Evolutionary conservation across 2,888 invertebrate species (phyloP), one percentile per base, ranked within the genome.

Genomic region (Aleiodes testaceus): DNA sequence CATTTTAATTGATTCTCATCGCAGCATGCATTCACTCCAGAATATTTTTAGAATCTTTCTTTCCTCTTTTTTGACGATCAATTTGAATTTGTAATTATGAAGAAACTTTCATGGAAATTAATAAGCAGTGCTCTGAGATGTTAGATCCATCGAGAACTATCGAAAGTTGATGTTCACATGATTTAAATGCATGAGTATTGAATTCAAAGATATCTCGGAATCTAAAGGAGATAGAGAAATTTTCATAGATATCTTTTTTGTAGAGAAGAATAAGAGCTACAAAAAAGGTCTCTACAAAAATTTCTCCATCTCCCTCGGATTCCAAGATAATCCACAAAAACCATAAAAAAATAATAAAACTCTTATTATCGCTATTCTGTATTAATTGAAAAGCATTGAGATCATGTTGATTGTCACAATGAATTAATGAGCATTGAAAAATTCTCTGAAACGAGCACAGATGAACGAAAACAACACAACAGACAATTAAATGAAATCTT

Each of bases 1-100:
- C 4, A 36, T 30, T 30, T 55, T 2, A 55, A 36, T 26, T 26
- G 5, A 36, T 36, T 36, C 36, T 36, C 9, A 36, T 36, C 36
- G n/a, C 36, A 55, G 30, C 55, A 55, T 55, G 55, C 55, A 55
- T 16, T 55, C 55, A 20, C 20, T 16, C 14, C 7, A 16, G 16
- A 49, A n/a, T 16, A 5, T 16, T 49, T 49, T 49, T 12, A 16
- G 11, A 49, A 49, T 14, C 6, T 14, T 9, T 22, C 11, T 7
- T 6, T 3, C 7, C 7, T 22, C 0, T 53, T 53, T n/a, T 11
- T 14, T 7, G 30, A 55, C 11, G 55, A 16, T 52, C 14, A 49
- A 49, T 49, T 16, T n/a, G 12, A 16, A 49, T 49, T n/a, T 49
- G 14, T 49, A 49, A 36, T 36, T 36, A 36, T 36, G 36, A 36